These are phyloP conservation scores for Calyptommatus sinebrachiatus DNA, from an alignment of 2,113 vertebrate species.

Conservation along the genomic window DNA sequence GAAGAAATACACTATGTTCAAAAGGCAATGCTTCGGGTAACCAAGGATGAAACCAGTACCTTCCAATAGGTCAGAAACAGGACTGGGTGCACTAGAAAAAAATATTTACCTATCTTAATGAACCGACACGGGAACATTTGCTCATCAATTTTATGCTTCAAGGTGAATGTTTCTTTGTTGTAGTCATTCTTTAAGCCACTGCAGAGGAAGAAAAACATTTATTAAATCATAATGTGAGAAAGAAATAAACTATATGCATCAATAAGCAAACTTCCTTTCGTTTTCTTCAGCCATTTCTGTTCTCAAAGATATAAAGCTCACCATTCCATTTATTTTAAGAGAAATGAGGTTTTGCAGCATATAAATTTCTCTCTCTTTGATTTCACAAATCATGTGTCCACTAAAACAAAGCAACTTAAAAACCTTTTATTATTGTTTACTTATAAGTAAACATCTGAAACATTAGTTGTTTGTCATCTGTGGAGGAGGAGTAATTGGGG, in stretches of 20 bases:
- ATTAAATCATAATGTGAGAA: slow-evolving; percentile 65
- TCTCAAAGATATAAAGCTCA: neutral
- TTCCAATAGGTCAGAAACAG: no score
- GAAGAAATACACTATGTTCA: no score
- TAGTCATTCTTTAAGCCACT: slow-evolving; percentile 99
- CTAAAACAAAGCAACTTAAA: no score
- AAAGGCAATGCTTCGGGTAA: no score
- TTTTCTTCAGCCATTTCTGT: neutral
- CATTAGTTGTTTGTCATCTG: no score
- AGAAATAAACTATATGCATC: slow-evolving; percentile 53
- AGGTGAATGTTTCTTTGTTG: slow-evolving; percentile 99
- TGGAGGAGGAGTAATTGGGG: no score
- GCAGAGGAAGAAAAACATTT: slow-evolving; percentile 64
- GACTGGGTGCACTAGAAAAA: slow-evolving; percentile 50
- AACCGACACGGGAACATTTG: slow-evolving; percentile 99
- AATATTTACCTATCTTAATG: slow-evolving; percentile 96
- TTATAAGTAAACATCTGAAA: no score
- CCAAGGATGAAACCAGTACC: no score
- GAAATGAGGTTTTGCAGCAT: no score
- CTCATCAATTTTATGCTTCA: slow-evolving; percentile 99
- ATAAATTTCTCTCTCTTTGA: no score
- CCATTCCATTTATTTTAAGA: neutral
- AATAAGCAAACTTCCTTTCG: neutral
- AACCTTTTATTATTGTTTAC: no score
- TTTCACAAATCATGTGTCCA: no score